Conservation (phyloP, 2,113 vertebrate genomes). For the Falcunculus frontatus region DNA sequence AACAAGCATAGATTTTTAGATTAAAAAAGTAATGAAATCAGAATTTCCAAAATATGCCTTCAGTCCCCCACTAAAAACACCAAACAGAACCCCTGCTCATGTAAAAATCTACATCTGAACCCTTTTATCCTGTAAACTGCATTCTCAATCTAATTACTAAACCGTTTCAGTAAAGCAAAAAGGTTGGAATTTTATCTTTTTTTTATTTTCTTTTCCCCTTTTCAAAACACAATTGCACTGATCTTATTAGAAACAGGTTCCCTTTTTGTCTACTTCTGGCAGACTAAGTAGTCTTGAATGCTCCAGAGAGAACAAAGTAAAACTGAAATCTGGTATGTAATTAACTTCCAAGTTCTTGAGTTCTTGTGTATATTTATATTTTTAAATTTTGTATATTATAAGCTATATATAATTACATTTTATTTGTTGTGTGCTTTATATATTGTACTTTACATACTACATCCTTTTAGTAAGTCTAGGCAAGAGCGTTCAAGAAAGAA, state of each 20-base stretch:
- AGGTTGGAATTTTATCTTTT: not conserved
- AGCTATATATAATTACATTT: not conserved
- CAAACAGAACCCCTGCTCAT: not conserved
- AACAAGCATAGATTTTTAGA: not conserved
- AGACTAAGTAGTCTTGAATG: not conserved
- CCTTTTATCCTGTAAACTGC: not conserved
- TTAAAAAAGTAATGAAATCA: not conserved
- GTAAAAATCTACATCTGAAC: not conserved
- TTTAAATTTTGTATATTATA: not conserved
- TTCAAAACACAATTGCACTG: not conserved
- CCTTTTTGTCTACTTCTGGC: not conserved
- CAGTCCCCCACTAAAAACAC: not conserved
- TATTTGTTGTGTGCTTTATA: not conserved
- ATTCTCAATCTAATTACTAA: not conserved
- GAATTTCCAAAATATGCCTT: not conserved
- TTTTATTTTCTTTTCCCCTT: not conserved
- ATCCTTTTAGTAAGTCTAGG: not conserved
- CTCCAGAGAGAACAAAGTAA: not conserved
- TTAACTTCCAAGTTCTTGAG: not conserved
- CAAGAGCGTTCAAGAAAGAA: not conserved
- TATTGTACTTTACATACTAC: not conserved
- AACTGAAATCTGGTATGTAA: not conserved
- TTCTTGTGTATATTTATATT: not conserved
- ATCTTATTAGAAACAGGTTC: not conserved
- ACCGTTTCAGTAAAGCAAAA: not conserved